A percentile compares a stretch with the other conserved stretches of the same genome.
Conservation (phyloP, 2,888 invertebrate species). For the Branchellion lobata region DNA sequence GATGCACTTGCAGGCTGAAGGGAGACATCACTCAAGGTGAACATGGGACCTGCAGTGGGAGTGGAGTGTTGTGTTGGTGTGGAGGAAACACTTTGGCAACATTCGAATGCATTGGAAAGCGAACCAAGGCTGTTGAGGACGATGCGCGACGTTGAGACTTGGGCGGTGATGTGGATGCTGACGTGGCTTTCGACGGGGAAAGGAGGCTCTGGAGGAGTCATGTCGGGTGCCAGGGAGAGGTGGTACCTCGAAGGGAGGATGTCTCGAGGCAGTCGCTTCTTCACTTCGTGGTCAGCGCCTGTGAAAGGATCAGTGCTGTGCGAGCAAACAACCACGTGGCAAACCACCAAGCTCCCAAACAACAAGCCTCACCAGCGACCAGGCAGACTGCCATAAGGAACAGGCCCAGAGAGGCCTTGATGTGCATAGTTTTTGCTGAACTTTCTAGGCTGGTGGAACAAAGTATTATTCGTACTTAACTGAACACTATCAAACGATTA, state of each 20-base stretch:
- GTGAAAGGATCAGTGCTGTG: no score
- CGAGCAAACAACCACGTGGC: no score
- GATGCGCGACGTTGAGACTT: neutral
- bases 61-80: neutral
- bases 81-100: neutral
- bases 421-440: no score
- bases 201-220: conserved; percentile 34
- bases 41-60: neutral
- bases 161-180: conserved; percentile 30
- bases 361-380: no score
- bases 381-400: no score
- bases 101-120: neutral
- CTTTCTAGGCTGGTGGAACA: no score
- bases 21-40: no score
- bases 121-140: conserved; percentile 29
- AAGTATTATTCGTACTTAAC: no score
- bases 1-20: no score
- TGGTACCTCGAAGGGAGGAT: conserved; percentile 33
- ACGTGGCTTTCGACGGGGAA: conserved; percentile 41
- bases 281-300: neutral
- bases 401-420: no score
- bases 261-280: conserved; percentile 25
- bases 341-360: no score
- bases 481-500: no score
- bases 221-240: conserved; percentile 37